Conservation (phyloP, 2,113 vertebrate genomes). For the Microcebus murinus region DNA sequence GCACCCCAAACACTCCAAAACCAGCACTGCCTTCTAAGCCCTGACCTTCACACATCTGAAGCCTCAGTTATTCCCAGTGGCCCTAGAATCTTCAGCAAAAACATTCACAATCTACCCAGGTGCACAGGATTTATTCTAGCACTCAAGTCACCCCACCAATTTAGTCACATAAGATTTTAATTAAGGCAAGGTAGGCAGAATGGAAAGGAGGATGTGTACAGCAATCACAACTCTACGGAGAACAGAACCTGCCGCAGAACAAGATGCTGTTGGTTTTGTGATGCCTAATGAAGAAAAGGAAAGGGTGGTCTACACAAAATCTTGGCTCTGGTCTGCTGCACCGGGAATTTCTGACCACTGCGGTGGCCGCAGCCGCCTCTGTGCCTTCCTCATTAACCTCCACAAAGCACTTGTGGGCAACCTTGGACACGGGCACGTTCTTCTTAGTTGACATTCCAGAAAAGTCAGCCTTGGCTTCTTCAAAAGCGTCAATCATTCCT, state of each 20-base stretch:
- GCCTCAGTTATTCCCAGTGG: background rate
- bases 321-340: background rate
- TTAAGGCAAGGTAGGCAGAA: background rate
- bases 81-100: background rate
- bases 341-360: slow-evolving; percentile 79
- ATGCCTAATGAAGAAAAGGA: slow-evolving; percentile 87
- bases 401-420: slow-evolving; percentile 94
- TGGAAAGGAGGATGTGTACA: fast-evolving
- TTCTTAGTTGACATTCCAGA: slow-evolving; percentile 88
- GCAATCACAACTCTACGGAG: slow-evolving; percentile 64
- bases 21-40: background rate
- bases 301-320: slow-evolving; percentile 84
- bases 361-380: slow-evolving; percentile 92
- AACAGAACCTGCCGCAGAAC: slow-evolving; percentile 86
- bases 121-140: background rate
- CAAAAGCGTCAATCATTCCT: slow-evolving; percentile 92
- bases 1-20: background rate
- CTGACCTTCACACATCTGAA: background rate
- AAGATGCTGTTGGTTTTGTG: slow-evolving; percentile 79
- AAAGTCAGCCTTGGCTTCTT: slow-evolving; percentile 82
- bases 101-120: background rate
- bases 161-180: background rate
- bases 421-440: slow-evolving; percentile 88
- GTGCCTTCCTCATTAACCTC: slow-evolving; percentile 96
- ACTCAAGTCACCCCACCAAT: background rate